phyloP scores from a whole-genome alignment of 2,113 vertebrate species.

The Aphelocoma coerulescens region DNA sequence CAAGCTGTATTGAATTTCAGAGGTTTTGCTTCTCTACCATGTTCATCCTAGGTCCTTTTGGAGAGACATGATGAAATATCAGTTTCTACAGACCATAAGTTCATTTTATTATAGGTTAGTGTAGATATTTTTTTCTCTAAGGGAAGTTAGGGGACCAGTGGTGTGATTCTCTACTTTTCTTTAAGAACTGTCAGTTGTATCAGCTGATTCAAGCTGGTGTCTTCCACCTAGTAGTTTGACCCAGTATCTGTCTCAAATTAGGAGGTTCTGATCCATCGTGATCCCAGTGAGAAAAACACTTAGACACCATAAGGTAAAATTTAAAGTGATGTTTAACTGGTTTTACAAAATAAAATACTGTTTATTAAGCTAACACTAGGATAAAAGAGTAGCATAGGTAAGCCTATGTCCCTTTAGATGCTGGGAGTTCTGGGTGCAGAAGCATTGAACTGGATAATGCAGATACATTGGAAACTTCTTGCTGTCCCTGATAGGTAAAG shows the following conservation, averaged over 20 bases:
- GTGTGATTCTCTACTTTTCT: neutral
- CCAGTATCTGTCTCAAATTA: accelerated
- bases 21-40: neutral
- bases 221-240: neutral
- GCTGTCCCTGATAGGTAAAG: neutral
- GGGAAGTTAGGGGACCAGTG: neutral
- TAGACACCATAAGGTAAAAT: neutral
- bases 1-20: neutral
- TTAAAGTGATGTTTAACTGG: neutral
- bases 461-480: neutral
- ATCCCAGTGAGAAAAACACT: neutral
- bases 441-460: neutral
- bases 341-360: neutral
- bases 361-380: neutral
- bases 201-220: neutral
- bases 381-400: neutral
- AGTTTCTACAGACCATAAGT: neutral
- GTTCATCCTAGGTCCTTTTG: accelerated
- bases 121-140: neutral
- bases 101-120: neutral
- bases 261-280: neutral
- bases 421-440: neutral
- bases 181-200: neutral
- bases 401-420: neutral
- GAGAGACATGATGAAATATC: neutral